phyloP scores from a whole-genome alignment of 2,797 vertebrate species.

The Gymnoscopelus braueri region DNA sequence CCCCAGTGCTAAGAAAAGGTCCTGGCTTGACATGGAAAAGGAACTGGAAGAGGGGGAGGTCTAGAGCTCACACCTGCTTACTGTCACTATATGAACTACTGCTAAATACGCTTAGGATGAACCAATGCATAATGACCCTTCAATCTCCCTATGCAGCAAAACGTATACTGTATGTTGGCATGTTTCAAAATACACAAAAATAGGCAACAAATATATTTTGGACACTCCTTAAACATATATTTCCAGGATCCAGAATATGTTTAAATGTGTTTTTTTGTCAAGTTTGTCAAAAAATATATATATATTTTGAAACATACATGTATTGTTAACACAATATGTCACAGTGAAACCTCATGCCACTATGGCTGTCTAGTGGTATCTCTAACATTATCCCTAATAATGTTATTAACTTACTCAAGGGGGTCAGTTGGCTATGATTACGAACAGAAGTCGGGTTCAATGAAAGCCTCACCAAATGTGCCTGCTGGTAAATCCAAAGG shows the following conservation, averaged over 20 bases:
- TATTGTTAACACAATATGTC: too few relatives aligned
- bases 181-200: too few relatives aligned
- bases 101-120: not conserved
- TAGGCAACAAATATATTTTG: too few relatives aligned
- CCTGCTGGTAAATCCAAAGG: slow-evolving; percentile 44
- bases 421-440: not conserved
- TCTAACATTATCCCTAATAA: too few relatives aligned
- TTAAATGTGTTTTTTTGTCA: too few relatives aligned
- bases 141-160: slow-evolving; percentile 27
- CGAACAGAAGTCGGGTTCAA: not conserved
- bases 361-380: too few relatives aligned
- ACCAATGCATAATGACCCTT: slow-evolving; percentile 3
- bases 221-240: too few relatives aligned
- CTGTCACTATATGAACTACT: slow-evolving; percentile 3
- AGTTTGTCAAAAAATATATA: too few relatives aligned
- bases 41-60: slow-evolving; percentile 53
- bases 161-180: too few relatives aligned
- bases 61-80: slow-evolving; percentile 13
- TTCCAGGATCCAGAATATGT: too few relatives aligned
- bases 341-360: too few relatives aligned
- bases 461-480: slow-evolving; percentile 34
- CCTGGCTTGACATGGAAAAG: slow-evolving; percentile 73
- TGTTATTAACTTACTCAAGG: not conserved
- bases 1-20: slow-evolving; percentile 74
- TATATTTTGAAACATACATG: too few relatives aligned